phyloP scores from a whole-genome alignment of 2,888 invertebrate genomes.

The Pyrrhosoma nymphula region DNA sequence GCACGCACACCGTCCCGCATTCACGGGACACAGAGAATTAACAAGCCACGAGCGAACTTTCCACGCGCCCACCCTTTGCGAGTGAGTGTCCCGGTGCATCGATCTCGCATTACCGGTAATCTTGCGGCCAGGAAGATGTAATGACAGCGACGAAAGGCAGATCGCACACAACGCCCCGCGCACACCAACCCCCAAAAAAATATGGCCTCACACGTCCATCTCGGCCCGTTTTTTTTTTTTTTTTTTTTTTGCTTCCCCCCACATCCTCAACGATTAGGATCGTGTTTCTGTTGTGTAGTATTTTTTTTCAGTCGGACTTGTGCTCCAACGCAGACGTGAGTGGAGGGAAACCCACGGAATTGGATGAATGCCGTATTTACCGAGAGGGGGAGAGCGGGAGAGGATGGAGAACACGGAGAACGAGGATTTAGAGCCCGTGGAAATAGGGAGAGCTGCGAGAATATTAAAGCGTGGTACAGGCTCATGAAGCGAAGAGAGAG shows the following conservation, averaged over 20 bases:
- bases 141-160: neutral
- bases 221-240: neutral
- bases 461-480: neutral
- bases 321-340: neutral
- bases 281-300: no score
- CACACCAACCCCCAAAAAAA: neutral
- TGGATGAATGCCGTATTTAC: conserved; percentile 4
- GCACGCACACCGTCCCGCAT: no score
- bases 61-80: neutral
- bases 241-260: neutral
- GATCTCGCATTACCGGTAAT: neutral
- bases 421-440: neutral
- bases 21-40: neutral
- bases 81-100: neutral
- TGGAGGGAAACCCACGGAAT: neutral
- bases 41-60: neutral
- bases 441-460: neutral
- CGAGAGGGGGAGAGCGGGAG: neutral
- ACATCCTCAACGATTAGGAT: no score
- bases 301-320: neutral
- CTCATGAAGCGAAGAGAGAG: neutral
- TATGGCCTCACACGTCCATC: neutral
- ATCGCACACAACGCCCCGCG: neutral
- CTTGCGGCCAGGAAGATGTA: neutral
- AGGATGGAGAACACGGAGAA: neutral